Evolutionary conservation across 2,888 invertebrate species (phyloP).

Genomic region (Stenodera caucasica): DNA sequence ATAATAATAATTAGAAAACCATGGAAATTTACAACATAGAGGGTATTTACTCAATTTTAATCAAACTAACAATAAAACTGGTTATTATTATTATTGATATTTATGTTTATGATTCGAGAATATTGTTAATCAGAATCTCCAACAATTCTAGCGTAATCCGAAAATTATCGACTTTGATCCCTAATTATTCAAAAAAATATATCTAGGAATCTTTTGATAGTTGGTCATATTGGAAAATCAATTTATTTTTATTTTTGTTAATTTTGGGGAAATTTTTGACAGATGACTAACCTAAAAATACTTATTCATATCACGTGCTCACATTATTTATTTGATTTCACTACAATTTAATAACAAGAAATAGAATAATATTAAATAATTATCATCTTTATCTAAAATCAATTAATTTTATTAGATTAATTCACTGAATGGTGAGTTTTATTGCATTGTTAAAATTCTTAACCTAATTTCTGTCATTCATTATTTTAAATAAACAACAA

Average conservation of each 20-base stretch:
- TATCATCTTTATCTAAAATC: neutral
- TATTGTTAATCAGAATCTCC: too few species aligned
- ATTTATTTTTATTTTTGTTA: neutral
- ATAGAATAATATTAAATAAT: neutral
- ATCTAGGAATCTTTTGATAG: neutral
- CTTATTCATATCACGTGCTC: neutral
- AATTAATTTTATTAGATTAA: neutral
- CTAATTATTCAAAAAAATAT: too few species aligned
- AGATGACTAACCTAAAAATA: slow-evolving; percentile 4
- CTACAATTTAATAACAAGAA: neutral
- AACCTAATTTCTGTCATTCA: neutral
- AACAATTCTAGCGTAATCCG: too few species aligned
- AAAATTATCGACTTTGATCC: too few species aligned
- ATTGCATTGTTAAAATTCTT: neutral
- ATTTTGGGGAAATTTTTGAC: neutral
- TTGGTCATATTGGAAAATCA: slow-evolving; percentile 5
- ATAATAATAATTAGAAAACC: too few species aligned
- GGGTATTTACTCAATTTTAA: too few species aligned
- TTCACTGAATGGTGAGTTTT: neutral
- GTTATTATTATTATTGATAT: too few species aligned
- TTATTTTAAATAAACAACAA: neutral
- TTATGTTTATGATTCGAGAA: too few species aligned
- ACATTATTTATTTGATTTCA: neutral
- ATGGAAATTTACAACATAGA: too few species aligned
- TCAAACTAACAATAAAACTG: too few species aligned